phyloP scores from a whole-genome alignment of 2,888 invertebrate genomes.

The Strigamia transsilvanica region DNA sequence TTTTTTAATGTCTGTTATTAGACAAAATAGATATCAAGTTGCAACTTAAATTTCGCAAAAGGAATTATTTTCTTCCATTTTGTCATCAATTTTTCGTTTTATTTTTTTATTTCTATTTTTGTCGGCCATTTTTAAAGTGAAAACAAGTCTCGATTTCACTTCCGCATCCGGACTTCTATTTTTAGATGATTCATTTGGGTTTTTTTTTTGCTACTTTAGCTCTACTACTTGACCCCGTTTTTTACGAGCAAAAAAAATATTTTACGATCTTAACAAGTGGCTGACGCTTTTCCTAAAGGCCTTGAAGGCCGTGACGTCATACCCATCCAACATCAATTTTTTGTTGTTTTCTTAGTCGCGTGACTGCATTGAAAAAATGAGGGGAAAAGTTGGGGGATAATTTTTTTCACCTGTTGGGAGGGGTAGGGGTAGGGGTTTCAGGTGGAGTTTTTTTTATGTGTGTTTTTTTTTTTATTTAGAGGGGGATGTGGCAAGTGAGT shows the following conservation, averaged over 20 bases:
- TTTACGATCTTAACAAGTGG: slow-evolving; percentile 36
- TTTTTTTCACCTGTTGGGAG: slow-evolving; percentile 28
- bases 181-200: not conserved
- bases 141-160: slow-evolving; percentile 1
- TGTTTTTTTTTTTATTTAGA: too few relatives aligned
- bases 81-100: too few relatives aligned
- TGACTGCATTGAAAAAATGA: slow-evolving; percentile 27
- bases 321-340: not conserved
- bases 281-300: slow-evolving; percentile 1
- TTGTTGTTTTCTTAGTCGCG: not conserved
- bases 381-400: not conserved
- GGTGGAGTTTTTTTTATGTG: not conserved
- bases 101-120: not conserved
- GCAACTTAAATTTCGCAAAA: too few relatives aligned
- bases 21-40: too few relatives aligned
- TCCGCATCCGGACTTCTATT: slow-evolving; percentile 30
- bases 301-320: not conserved
- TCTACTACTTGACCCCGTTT: slow-evolving; percentile 3
- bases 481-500: not conserved
- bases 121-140: not conserved
- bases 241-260: slow-evolving; percentile 29
- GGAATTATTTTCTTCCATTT: too few relatives aligned
- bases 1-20: too few relatives aligned
- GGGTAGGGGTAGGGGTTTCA: slow-evolving; percentile 19
- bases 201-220: not conserved